Base-by-base conservation (phyloP, 2,113 vertebrate species). In the Trogon surrucura region DNA sequence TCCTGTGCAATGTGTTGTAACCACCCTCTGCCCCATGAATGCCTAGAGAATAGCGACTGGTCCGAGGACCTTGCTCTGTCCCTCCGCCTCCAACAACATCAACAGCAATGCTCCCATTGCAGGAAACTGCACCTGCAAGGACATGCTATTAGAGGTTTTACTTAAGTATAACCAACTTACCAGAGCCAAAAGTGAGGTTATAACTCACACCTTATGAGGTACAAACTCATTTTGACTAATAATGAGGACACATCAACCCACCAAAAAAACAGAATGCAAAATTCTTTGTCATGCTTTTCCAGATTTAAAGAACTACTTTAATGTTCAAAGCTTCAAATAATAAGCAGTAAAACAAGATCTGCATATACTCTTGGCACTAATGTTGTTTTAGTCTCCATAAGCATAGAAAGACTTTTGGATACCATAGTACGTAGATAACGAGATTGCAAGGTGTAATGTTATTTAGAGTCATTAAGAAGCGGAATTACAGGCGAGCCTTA, bases 351-450 rank as follows among this genome's bases (percentile, higher is more conserved):
- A 82, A 73, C 2, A 2, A 66, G 78, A 70, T 9, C 30, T 65
- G 30, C 23, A 38, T 50, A 36, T 15, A 72, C 10, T 22, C 34
- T 22, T 80, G 51, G 3, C 13, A 57, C 34, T 79, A 66, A 8
- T 86, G 15, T 26, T 84, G 16, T 3, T 57, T 69, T 41, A 29
- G 7, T 87, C 69, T 27, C 27, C 41, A 19, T 27, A 48, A 73
- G 23, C 18, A 67, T 3, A 60, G 38, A 86, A 93, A 78, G 7
- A 50, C 17, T 77, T 85, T 20, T 26, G 32, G 36, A 66, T 83
- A 32, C 7, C 14, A 11, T 4, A 1, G n/a, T 48, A 88, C 0
- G 0, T 5, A 53, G 19, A 73, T 20, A 85, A 72, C 13, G 26
- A 66, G 51, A 81, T 14, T 62, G 26, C 25, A 77, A 60, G 9